phyloP scores from a whole-genome alignment of 2,888 invertebrate genomes.

The Heterodera filipjevi region DNA sequence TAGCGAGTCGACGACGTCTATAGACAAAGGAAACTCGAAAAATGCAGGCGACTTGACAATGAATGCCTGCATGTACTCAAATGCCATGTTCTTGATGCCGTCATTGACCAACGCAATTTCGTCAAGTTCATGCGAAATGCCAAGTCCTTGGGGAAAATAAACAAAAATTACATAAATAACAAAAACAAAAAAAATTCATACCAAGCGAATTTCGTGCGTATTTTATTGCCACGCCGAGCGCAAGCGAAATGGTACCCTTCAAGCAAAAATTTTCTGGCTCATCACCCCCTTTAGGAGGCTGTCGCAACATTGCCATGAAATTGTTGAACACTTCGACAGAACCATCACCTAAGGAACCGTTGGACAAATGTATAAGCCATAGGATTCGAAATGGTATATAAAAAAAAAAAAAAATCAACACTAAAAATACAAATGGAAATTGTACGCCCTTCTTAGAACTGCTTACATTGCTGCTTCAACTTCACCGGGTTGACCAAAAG shows the following conservation, averaged over 20 bases:
- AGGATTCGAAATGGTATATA: too few species aligned
- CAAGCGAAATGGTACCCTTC: slow-evolving; percentile 30
- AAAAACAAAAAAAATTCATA: slow-evolving; percentile 9
- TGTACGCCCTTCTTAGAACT: too few species aligned
- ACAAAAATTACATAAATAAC: too few species aligned
- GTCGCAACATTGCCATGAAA: slow-evolving; percentile 16
- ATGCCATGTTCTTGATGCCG: slow-evolving; percentile 31
- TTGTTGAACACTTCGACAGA: slow-evolving; percentile 31
- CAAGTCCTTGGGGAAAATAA: slow-evolving; percentile 29
- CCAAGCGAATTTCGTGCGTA: slow-evolving; percentile 34
- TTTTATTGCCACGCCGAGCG: slow-evolving; percentile 32
- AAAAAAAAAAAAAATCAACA: too few species aligned
- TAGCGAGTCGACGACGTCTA: slow-evolving; percentile 33
- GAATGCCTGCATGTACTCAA: slow-evolving; percentile 32
- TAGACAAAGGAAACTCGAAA: slow-evolving; percentile 22
- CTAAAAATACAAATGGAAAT: too few species aligned
- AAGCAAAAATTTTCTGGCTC: slow-evolving; percentile 26
- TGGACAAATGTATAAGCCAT: too few species aligned
- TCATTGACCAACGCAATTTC: slow-evolving; percentile 33
- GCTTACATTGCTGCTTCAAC: slow-evolving; percentile 33
- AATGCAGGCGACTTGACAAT: slow-evolving; percentile 27
- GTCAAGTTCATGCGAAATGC: slow-evolving; percentile 31
- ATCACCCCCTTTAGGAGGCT: not conserved
- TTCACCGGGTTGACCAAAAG: slow-evolving; percentile 31
- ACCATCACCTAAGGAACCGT: slow-evolving; percentile 26